Evolutionary conservation across 2,888 invertebrate genomes (phyloP), one percentile per base, ranked within the genome.

Genomic region (Tenthredo livida): DNA sequence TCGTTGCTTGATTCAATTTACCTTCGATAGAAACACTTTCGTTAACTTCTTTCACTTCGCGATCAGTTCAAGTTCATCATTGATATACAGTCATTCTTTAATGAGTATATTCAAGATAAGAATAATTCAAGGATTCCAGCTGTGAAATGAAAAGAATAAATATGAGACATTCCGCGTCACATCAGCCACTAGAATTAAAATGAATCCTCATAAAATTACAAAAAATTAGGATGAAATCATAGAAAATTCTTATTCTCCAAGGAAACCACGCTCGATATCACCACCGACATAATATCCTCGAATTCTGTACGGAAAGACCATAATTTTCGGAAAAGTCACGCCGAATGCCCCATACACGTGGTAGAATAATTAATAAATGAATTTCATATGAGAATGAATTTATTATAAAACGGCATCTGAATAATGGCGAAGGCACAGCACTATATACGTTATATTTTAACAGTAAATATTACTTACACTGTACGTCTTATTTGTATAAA

Each of bases 401-500:
- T 89, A 90, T 90, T 92, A 90, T 88, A 90, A 92, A 90, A 89
- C 89, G 88, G 88, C 86, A 88, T 89, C 88, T 86, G 87, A 89
- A 87, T 86, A 90, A 90, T 90, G 90, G 88, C 88, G 89, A 88
- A 89, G 90, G 88, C 88, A 88, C 89, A 89, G 89, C 88, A 88
- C 87, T 88, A 88, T 88, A 90, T 88, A 90, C 88, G 88, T 89
- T 88, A 87, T 61, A 84, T 83, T 84, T 47, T 47, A 86, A 89
- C 87, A 90, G 87, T 90, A 91, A 90, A 90, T 88, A 89, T 91
- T 92, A 89, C 88, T 88, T 91, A 91, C 87, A 88, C 86, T 87
- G 86, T 89, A 90, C 88, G 87, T 87, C 86, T 90, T 88, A 89
- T 61, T 61, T 40, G 37, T 61, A 61, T 61, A 85, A 77, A 47